Base-by-base conservation (phyloP, 2,797 vertebrate species). In the Tokudaia tokunoshimensis region DNA sequence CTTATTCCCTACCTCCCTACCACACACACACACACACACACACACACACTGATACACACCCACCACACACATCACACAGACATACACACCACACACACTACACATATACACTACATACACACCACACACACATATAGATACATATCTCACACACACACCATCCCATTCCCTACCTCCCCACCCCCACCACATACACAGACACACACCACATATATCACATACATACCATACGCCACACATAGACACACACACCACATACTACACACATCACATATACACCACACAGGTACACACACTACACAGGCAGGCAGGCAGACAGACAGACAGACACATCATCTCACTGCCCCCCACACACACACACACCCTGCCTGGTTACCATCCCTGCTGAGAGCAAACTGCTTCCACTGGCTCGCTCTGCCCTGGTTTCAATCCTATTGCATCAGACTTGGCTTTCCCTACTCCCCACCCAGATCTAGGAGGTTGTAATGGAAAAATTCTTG, bases 401-500 rank as follows among this genome's bases (percentile, higher is more conserved):
- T 55, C 34, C 83, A 5, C 13, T 0, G 13, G 3, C 70, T 76
- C 92, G 26, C 29, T n/a, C 47, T 83, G 84, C 44, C 44, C 55
- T 74, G 44, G 61, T 86, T 80, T 52, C 47, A 52, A 94, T 79
- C 79, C 34, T 37, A 55, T 72, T 37, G 47, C 76, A 61, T 91
- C 50, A 61, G 82, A 41, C n/a, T 72, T 88, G 63, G 76, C 67
- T 57, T 78, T 83, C 67, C 65, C 0, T 57, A 67, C 61, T 78
- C 20, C 55, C 47, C n/a, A 57, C 44, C 44, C 67, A 13, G 34
- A 61, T 75, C 65, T 31, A 14, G 34, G 75, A 17, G 31, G 47
- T 44, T 52, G 78, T 47, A 61, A 92, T 44, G 85, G 57, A 94
- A 75, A 89, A 95, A 82, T 67, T n/a, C 74, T 84, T 8, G 59